Base-by-base conservation (phyloP, 1,140 invertebrate species). In the Acyrthosiphon pisum region DNA sequence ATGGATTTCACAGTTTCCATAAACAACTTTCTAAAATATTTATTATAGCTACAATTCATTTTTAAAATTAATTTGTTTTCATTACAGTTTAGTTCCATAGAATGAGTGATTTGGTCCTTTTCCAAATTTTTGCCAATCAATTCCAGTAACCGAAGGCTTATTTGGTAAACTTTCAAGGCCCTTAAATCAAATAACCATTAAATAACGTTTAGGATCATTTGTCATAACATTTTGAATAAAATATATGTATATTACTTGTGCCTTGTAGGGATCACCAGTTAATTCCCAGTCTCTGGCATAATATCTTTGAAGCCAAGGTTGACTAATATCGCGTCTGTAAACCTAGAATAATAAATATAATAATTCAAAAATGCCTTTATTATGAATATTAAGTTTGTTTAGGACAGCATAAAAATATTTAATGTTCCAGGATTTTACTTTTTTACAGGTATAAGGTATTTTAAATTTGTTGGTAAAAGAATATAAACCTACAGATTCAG, bases 261-360 rank as follows among this genome's bases (percentile, higher is more conserved):
- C 48, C n/a, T 56, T 93, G 26, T 93, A 93, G 44, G 91, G 91
- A 35, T 93, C 48, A 56, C 91, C 91, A 56, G 91, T 93, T 41
- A 93, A 50, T 93, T 93, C 91, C 91, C 91, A 93, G 20, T 93
- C 91, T 86, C 91, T 93, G 20, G 46, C n/a, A 93, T 93, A 93
- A 84, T 93, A 93, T 35, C 81, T 86, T 20, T 93, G 91, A 7
- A 93, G 11, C 91, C 91, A 93, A 18, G 91, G 91, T 56, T 35
- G 37, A 56, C 81, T 37, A n/a, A 93, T 6, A 86, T 93, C 91
- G 41, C 91, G 91, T 41, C 9, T 81, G 48, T 84, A 83, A 46
- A 9, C 18, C 91, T 93, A 56, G 30, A 86, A 92, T 35, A 35
- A 81, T 18, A 89, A 35, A 35, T 6, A 35, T 1, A 84, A 35